Evolutionary conservation across 2,113 vertebrate species (phyloP).

Genomic region (Tragelaphus imberbis): DNA sequence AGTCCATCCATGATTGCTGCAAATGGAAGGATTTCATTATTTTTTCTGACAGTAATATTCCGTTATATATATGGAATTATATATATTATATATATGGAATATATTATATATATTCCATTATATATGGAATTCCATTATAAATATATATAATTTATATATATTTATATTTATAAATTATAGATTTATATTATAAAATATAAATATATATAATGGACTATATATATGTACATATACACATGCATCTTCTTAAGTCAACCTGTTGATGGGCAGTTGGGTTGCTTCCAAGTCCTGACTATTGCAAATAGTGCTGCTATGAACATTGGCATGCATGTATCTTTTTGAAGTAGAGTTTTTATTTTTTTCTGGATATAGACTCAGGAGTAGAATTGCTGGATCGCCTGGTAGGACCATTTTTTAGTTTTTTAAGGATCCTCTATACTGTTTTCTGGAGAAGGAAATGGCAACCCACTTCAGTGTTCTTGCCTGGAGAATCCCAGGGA

Average conservation of each 20-base stretch:
- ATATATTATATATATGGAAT: too few relatives aligned
- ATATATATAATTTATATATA: too few relatives aligned
- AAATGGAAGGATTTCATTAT: neutral
- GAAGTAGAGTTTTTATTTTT: neutral
- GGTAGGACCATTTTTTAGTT: neutral
- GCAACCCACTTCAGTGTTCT: too few relatives aligned
- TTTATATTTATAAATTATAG: too few relatives aligned
- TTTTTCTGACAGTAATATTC: neutral
- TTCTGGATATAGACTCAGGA: neutral
- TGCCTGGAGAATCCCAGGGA: too few relatives aligned
- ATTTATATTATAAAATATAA: too few relatives aligned
- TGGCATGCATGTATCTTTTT: neutral
- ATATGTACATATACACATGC: neutral
- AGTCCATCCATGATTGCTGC: neutral
- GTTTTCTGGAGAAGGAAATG: neutral
- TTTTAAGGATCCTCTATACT: neutral
- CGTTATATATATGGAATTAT: neutral
- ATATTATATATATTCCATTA: too few relatives aligned
- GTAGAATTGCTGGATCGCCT: neutral
- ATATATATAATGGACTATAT: neutral
- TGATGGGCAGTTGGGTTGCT: neutral
- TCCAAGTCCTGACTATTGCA: neutral
- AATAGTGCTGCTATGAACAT: neutral
- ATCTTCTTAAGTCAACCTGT: neutral
- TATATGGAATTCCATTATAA: too few relatives aligned